A percentile compares a stretch with the other conserved stretches of the same genome.
Conservation (phyloP, 2,888 invertebrate genomes). For the Drosophila neonasuta region DNA sequence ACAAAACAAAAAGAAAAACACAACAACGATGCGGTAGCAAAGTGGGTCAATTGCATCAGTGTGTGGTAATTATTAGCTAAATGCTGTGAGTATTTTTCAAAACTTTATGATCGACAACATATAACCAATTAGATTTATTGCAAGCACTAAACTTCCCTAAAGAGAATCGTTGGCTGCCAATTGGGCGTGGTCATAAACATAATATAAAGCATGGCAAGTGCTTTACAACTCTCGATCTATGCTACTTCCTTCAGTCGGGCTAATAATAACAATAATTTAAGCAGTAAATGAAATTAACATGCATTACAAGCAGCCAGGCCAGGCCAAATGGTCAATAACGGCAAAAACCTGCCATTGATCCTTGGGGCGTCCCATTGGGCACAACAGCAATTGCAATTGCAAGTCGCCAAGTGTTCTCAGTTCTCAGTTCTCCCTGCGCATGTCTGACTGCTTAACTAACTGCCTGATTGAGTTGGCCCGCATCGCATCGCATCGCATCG, state of each 20-base stretch:
- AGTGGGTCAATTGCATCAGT: constrained; percentile 62
- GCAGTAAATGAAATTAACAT: constrained; percentile 75
- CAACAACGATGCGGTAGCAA: constrained; percentile 21
- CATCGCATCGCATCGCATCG: constrained; percentile 35
- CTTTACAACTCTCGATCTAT: not conserved
- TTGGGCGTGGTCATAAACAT: constrained; percentile 10
- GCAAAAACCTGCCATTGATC: constrained; percentile 73
- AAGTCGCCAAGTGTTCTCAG: constrained; percentile 32
- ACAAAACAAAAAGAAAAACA: constrained; percentile 19
- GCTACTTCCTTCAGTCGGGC: constrained; percentile 13
- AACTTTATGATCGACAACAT: not conserved
- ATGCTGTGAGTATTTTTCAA: not conserved
- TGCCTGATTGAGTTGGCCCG: constrained; percentile 72
- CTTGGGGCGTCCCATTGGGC: constrained; percentile 75
- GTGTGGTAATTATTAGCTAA: constrained; percentile 46
- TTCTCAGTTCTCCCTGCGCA: constrained; percentile 38
- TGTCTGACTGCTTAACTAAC: constrained; percentile 56
- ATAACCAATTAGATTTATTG: not conserved
- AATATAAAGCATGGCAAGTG: constrained; percentile 8
- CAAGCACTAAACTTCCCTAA: not conserved
- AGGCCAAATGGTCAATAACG: constrained; percentile 63
- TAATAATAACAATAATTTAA: constrained; percentile 75
- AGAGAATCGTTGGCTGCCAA: not conserved
- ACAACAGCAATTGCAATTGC: constrained; percentile 50
- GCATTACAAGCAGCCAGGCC: constrained; percentile 56